These are phyloP conservation scores for Priocnemis perturbator DNA, from an alignment of 2,888 invertebrate species.

Conservation along the genomic window DNA sequence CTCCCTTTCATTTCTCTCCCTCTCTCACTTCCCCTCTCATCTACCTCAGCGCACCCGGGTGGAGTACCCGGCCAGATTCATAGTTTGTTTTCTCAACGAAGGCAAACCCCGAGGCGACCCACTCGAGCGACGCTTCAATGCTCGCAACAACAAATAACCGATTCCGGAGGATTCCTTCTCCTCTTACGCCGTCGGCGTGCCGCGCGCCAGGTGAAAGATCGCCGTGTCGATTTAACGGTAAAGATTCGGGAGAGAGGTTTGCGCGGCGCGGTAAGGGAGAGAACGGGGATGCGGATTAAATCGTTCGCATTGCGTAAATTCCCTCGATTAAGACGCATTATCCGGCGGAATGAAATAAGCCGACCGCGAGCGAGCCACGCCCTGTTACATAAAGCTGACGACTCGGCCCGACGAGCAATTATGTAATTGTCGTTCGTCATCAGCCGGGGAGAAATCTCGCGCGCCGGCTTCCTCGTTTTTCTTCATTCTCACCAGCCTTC, in stretches of 20 bases:
- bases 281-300: constrained; percentile 16
- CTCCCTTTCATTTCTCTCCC: constrained; percentile 3
- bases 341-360: not conserved
- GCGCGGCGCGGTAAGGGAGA: no score
- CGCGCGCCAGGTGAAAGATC: constrained; percentile 29
- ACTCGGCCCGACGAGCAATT: no score
- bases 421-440: no score
- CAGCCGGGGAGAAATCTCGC: no score
- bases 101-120: constrained; percentile 61
- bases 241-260: not conserved
- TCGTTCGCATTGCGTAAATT: constrained; percentile 25
- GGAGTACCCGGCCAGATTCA: constrained; percentile 54
- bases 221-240: constrained; percentile 47
- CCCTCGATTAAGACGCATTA: constrained; percentile 6
- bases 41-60: constrained; percentile 12
- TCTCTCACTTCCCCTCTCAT: not conserved
- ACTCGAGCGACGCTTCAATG: constrained; percentile 65
- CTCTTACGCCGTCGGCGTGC: not conserved
- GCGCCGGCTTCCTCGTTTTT: no score
- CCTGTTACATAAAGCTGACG: no score
- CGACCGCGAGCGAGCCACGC: no score
- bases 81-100: constrained; percentile 72
- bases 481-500: no score
- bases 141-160: constrained; percentile 68
- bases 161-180: constrained; percentile 7